Evolutionary conservation across 30 jellyfish, hydroid and myxozoan species (phyloP).

Genomic region (Chrysaora quinquecirrha): DNA sequence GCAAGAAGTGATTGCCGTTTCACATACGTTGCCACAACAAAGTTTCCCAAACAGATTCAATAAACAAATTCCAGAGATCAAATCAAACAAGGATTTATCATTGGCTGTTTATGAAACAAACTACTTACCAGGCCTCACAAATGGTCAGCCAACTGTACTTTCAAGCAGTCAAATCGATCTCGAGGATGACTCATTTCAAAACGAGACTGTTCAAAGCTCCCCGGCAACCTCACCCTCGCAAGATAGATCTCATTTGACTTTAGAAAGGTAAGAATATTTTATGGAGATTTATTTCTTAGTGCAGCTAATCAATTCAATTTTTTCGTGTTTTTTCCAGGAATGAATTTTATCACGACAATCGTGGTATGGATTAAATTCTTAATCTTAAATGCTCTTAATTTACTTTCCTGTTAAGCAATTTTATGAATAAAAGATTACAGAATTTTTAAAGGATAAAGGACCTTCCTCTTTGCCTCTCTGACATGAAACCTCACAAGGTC

Average conservation of each 20-base stretch:
- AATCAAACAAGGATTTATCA: conserved; percentile 47
- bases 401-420: neutral
- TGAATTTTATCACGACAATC: neutral
- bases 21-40: conserved; percentile 59
- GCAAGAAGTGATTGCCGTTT: conserved; percentile 68
- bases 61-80: conserved; percentile 63
- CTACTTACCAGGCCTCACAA: conserved; percentile 60
- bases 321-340: too few species aligned
- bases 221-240: conserved; percentile 38
- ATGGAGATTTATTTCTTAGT: too few species aligned
- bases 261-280: conserved; percentile 42
- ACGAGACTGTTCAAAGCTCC: conserved; percentile 7
- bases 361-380: neutral
- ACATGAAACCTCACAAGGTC: too few species aligned
- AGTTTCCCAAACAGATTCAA: conserved; percentile 62
- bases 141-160: conserved; percentile 55
- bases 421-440: neutral
- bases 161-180: conserved; percentile 57
- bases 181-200: conserved; percentile 38
- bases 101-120: conserved; percentile 62
- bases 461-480: too few species aligned
- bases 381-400: too few species aligned
- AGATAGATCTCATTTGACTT: conserved; percentile 1
- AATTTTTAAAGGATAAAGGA: neutral
- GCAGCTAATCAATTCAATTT: too few species aligned